Evolutionary conservation across 1,140 invertebrate genomes (phyloP).

Genomic region (Ctenoplectra terminalis): DNA sequence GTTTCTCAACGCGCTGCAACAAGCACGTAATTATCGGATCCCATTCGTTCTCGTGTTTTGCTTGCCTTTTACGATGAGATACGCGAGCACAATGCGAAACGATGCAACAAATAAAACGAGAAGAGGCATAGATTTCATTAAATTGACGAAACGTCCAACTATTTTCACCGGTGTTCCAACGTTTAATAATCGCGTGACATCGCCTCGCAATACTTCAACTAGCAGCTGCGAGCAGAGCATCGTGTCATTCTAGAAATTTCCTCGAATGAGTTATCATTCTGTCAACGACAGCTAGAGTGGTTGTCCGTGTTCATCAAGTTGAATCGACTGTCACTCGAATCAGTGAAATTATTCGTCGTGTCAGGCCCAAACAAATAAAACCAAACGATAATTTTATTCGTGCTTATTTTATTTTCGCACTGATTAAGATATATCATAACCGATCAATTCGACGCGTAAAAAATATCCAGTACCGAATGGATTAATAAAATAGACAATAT

Average conservation of each 20-base stretch:
- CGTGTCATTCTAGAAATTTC: background rate
- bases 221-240: too few relatives aligned
- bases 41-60: background rate
- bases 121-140: background rate
- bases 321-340: background rate
- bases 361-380: constrained; percentile 12
- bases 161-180: background rate
- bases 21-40: background rate
- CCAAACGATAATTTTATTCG: too few relatives aligned
- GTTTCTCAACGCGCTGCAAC: background rate
- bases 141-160: background rate
- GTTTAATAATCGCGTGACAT: background rate
- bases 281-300: constrained; percentile 19
- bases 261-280: constrained; percentile 23
- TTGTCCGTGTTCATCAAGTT: background rate
- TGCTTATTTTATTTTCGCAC: background rate
- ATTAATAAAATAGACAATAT: too few relatives aligned
- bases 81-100: background rate
- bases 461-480: too few relatives aligned
- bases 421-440: background rate
- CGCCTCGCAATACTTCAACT: background rate
- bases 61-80: background rate
- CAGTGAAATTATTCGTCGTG: background rate
- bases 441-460: too few relatives aligned
- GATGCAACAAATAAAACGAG: background rate